A percentile compares a stretch with the other conserved stretches of the same genome.
phyloP scores from a whole-genome alignment of 2,113 vertebrate species.

The Athene cunicularia region DNA sequence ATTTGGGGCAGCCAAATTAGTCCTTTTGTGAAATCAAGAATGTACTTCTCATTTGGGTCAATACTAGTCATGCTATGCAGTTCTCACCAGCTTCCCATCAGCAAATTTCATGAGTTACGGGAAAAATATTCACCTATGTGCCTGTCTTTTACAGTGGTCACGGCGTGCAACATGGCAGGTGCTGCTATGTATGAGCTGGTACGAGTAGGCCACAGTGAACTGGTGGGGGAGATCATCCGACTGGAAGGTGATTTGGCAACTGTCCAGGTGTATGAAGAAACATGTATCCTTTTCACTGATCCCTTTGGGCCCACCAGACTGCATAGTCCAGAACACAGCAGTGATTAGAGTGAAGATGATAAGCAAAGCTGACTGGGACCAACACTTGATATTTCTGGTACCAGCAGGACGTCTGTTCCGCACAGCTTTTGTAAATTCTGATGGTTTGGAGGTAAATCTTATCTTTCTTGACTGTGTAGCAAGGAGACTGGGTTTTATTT shows the following conservation, averaged over 20 bases:
- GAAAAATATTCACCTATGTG: not conserved
- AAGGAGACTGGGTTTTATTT: not conserved
- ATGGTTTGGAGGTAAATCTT: not conserved
- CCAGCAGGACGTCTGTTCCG: not conserved
- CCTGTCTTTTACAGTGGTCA: slow-evolving; percentile 85
- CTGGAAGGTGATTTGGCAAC: slow-evolving; percentile 97
- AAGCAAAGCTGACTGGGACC: not conserved
- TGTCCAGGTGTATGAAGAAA: slow-evolving; percentile 99
- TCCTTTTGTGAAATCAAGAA: not conserved
- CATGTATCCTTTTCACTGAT: slow-evolving; percentile 89
- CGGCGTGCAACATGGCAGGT: slow-evolving; percentile 91
- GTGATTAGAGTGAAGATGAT: not conserved
- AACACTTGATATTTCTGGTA: accelerated
- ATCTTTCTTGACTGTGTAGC: not conserved
- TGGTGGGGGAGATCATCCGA: slow-evolving; percentile 97
- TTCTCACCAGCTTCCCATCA: not conserved
- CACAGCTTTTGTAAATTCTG: not conserved
- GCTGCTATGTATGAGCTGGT: slow-evolving; percentile 99
- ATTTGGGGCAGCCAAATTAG: not conserved
- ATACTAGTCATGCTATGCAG: not conserved
- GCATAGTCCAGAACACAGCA: accelerated
- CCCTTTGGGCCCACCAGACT: not conserved
- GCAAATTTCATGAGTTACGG: not conserved
- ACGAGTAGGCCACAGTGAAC: slow-evolving; percentile 92
- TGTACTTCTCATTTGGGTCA: not conserved